Evolutionary conservation across 2,888 invertebrate genomes (phyloP).

Genomic region (Trachelus troglodyta): DNA sequence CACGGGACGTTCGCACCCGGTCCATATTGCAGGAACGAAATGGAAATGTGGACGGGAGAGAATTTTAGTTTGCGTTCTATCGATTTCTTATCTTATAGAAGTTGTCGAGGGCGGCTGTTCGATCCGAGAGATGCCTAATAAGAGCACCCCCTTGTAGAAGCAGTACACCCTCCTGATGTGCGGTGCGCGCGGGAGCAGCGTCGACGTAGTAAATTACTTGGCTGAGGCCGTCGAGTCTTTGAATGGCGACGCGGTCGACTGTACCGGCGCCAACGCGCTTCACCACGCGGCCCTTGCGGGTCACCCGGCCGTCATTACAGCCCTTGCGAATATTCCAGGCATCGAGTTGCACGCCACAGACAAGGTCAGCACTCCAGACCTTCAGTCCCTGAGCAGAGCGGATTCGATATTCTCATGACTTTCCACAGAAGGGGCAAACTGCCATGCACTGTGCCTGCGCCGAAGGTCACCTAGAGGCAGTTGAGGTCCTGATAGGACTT

Average conservation of each 20-base stretch:
- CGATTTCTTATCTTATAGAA: neutral
- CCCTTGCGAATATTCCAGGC: slow-evolving; percentile 70
- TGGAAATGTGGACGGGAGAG: too few relatives aligned
- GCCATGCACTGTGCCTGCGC: slow-evolving; percentile 79
- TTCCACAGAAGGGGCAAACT: slow-evolving; percentile 71
- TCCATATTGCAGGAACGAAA: too few relatives aligned
- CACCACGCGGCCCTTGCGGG: slow-evolving; percentile 83
- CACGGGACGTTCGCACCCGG: too few relatives aligned
- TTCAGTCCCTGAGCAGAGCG: too few relatives aligned
- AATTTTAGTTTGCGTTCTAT: neutral
- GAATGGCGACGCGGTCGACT: slow-evolving; percentile 72
- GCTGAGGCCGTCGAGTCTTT: slow-evolving; percentile 73
- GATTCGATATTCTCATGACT: neutral
- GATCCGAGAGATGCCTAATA: neutral
- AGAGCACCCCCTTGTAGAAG: slow-evolving; percentile 68
- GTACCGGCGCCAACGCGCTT: slow-evolving; percentile 79
- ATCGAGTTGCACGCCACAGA: slow-evolving; percentile 77
- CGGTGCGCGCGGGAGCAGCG: slow-evolving; percentile 77
- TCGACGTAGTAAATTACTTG: slow-evolving; percentile 70
- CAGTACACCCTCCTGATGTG: slow-evolving; percentile 81
- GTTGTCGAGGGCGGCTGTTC: neutral
- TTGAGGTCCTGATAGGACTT: slow-evolving; percentile 71
- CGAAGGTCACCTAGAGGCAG: slow-evolving; percentile 74
- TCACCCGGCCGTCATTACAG: slow-evolving; percentile 74
- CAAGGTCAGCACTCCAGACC: slow-evolving; percentile 69